Evolutionary conservation across 2,888 invertebrate species (phyloP).

Genomic region (Diplazon laetatorius): DNA sequence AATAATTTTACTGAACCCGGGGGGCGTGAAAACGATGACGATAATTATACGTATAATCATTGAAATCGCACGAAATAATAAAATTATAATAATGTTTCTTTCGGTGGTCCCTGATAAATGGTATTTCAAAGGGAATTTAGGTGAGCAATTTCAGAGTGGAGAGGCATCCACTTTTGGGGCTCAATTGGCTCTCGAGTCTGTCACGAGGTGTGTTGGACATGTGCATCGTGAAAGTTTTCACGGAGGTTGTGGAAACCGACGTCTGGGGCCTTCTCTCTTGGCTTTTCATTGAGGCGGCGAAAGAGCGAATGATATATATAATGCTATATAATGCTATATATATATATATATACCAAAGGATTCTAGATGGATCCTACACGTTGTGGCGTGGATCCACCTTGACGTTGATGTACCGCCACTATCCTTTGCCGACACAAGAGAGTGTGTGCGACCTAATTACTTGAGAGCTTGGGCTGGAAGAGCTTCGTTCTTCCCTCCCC

Average conservation of each 20-base stretch:
- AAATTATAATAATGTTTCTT: too few relatives aligned
- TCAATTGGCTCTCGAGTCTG: too few relatives aligned
- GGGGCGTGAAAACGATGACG: too few relatives aligned
- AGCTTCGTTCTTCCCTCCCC: background rate
- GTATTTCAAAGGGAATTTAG: too few relatives aligned
- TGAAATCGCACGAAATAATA: too few relatives aligned
- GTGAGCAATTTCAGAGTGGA: too few relatives aligned
- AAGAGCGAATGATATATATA: slow-evolving; percentile 28
- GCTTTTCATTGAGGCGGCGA: slow-evolving; percentile 44
- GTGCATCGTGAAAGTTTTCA: slow-evolving; percentile 35
- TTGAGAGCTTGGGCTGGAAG: slow-evolving; percentile 68
- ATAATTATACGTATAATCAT: too few relatives aligned
- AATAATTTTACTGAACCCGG: too few relatives aligned
- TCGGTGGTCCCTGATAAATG: too few relatives aligned
- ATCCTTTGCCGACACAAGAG: slow-evolving; percentile 43
- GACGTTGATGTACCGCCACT: slow-evolving; percentile 16
- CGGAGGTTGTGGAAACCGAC: background rate
- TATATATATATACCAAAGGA: too few relatives aligned
- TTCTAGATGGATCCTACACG: slow-evolving; percentile 19
- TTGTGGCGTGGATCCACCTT: slow-evolving; percentile 5
- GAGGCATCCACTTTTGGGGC: too few relatives aligned
- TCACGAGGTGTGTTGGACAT: slow-evolving; percentile 7
- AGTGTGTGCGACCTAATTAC: slow-evolving; percentile 72
- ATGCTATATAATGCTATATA: too few relatives aligned
- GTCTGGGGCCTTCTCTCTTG: slow-evolving; percentile 31